Evolutionary conservation across 2,113 vertebrate species (phyloP).

Genomic region (Crotalus viridis): DNA sequence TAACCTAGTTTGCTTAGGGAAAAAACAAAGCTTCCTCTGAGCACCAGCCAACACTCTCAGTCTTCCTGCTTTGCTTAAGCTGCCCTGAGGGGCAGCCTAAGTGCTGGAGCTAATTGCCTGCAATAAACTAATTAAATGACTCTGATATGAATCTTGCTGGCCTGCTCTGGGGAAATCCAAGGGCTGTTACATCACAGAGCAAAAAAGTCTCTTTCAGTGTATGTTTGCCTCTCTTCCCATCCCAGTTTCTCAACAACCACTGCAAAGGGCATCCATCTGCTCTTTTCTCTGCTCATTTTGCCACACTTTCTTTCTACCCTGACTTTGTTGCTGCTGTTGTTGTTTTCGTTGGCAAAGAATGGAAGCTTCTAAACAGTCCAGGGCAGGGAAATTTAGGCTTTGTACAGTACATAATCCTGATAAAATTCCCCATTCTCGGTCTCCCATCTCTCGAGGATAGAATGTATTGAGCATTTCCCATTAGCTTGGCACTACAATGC

Average conservation of each 20-base stretch:
- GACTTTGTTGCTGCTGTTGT: background rate
- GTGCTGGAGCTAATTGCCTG: constrained; percentile 65
- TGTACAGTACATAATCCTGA: background rate
- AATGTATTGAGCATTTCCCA: background rate
- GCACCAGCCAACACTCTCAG: background rate
- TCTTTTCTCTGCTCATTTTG: background rate
- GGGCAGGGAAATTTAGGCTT: accelerated
- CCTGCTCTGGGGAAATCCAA: background rate
- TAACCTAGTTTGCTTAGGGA: background rate
- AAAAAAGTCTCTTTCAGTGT: background rate
- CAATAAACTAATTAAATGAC: constrained; percentile 55
- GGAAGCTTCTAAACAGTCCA: background rate
- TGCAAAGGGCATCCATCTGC: background rate
- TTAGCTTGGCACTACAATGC: background rate
- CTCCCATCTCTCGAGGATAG: background rate
- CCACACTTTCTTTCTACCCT: background rate
- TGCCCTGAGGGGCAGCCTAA: constrained; percentile 52
- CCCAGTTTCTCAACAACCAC: constrained; percentile 3
- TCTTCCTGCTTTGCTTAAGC: constrained; percentile 23
- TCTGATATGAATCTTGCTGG: constrained; percentile 55
- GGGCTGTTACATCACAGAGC: accelerated
- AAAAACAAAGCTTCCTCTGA: constrained; percentile 19
- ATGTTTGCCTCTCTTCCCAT: background rate
- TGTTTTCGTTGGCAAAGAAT: constrained; percentile 5
- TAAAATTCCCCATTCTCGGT: background rate